Evolutionary conservation across 2,797 vertebrate species (phyloP).

Genomic region (Acanthurus leucopareius): DNA sequence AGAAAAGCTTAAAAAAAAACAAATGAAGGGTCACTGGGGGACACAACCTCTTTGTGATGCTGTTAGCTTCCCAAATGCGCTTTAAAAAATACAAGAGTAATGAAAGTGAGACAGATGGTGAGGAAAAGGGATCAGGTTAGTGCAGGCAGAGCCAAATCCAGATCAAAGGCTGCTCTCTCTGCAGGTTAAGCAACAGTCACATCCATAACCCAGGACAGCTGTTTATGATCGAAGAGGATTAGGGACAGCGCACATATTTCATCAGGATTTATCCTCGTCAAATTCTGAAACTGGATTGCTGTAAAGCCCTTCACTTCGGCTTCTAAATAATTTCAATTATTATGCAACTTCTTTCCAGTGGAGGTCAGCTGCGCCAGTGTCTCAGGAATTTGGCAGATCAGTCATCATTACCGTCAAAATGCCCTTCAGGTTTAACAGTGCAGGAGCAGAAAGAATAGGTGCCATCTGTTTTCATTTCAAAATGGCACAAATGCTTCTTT

Average conservation of each 20-base stretch:
- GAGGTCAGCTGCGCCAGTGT: conserved; percentile 58
- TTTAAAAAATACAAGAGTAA: conserved; percentile 56
- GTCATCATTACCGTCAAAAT: conserved; percentile 58
- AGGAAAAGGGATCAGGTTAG: conserved; percentile 63
- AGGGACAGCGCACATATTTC: conserved; percentile 78
- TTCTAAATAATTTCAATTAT: conserved; percentile 76
- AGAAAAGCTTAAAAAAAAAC: conserved; percentile 18
- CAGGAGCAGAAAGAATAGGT: conserved; percentile 39
- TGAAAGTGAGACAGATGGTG: conserved; percentile 73
- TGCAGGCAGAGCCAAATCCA: conserved; percentile 71
- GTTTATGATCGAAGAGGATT: conserved; percentile 81
- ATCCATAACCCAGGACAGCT: conserved; percentile 80
- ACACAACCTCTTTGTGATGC: conserved; percentile 24
- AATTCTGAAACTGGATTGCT: conserved; percentile 69
- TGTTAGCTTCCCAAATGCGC: conserved; percentile 45
- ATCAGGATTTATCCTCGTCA: conserved; percentile 79
- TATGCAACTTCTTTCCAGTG: conserved; percentile 64
- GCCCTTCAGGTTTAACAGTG: conserved; percentile 65
- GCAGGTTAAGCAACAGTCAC: conserved; percentile 80
- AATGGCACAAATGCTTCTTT: conserved; percentile 50
- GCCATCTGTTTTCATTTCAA: conserved; percentile 61
- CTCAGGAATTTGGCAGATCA: conserved; percentile 50
- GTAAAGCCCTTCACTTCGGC: conserved; percentile 73
- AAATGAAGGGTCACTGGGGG: conserved; percentile 19
- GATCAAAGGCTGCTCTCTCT: conserved; percentile 74